phyloP scores from a whole-genome alignment of 2,113 vertebrate species.

The Entomyzon cyanotis region DNA sequence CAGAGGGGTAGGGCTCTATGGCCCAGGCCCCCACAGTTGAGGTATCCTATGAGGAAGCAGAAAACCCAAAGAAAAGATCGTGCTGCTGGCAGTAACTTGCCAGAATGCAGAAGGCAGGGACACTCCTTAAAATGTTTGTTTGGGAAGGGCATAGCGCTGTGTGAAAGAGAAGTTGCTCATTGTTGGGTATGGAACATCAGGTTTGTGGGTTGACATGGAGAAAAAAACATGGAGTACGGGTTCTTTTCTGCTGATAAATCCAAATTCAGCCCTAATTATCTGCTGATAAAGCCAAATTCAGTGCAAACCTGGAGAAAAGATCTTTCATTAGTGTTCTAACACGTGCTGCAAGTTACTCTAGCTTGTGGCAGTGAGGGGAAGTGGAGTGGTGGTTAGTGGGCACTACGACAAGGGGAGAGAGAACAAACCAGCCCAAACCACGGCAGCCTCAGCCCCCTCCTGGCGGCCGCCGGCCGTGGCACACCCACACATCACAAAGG shows the following conservation, averaged over 20 bases:
- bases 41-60: neutral
- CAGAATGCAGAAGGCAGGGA: neutral
- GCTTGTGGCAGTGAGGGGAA: neutral
- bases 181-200: neutral
- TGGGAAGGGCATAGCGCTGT: neutral
- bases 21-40: neutral
- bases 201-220: neutral
- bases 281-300: neutral
- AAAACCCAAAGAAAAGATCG: neutral
- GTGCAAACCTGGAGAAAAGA: neutral
- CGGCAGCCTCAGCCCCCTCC: neutral
- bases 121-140: neutral
- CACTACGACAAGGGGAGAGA: constrained; percentile 23
- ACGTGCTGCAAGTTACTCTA: constrained; percentile 18
- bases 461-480: neutral
- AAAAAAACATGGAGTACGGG: neutral
- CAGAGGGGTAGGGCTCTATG: accelerated
- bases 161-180: neutral
- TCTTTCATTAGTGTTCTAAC: neutral
- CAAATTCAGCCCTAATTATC: neutral
- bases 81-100: neutral
- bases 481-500: constrained; percentile 40
- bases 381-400: constrained; percentile 3
- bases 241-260: neutral
- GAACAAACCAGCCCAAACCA: constrained; percentile 23